Evolutionary conservation across 2,888 invertebrate genomes (phyloP).

Genomic region (Euclidia mi): DNA sequence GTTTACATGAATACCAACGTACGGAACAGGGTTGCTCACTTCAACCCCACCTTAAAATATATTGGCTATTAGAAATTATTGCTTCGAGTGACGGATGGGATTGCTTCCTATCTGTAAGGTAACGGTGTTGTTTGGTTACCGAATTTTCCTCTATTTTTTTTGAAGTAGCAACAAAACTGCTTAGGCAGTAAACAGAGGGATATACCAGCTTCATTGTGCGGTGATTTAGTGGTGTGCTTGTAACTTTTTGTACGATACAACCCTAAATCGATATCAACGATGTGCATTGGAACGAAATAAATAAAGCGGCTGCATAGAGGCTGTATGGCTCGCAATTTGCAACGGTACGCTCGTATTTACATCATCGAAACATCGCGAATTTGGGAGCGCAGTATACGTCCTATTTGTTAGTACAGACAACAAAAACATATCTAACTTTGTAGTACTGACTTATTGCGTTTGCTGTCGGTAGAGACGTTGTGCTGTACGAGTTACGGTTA

Average conservation of each 20-base stretch:
- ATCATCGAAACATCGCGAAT: constrained; percentile 39
- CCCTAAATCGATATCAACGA: constrained; percentile 45
- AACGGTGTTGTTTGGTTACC: constrained; percentile 10
- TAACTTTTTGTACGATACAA: constrained; percentile 15
- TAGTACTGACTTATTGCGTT: constrained; percentile 11
- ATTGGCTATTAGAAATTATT: constrained; percentile 32
- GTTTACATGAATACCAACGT: constrained; percentile 61
- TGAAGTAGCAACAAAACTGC: constrained; percentile 14
- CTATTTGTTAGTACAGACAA: constrained; percentile 21
- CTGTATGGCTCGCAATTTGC: constrained; percentile 36
- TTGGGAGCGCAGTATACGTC: constrained; percentile 24
- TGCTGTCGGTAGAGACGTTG: constrained; percentile 9
- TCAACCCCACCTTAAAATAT: constrained; percentile 18
- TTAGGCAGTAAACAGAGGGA: constrained; percentile 16
- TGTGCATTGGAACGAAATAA: constrained; percentile 51
- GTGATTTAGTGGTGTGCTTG: constrained; percentile 8
- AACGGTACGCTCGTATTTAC: constrained; percentile 41
- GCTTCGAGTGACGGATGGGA: constrained; percentile 22
- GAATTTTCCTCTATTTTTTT: constrained; percentile 10
- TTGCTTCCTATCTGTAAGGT: constrained; percentile 19
- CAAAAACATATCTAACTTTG: constrained; percentile 22
- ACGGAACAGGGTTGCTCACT: constrained; percentile 30
- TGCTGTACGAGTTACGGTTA: constrained; percentile 7
- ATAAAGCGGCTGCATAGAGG: constrained; percentile 39
- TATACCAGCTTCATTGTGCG: constrained; percentile 5